These are phyloP conservation scores for Mercenaria mercenaria DNA, from an alignment of 1,140 invertebrate species.

Conservation along the genomic window DNA sequence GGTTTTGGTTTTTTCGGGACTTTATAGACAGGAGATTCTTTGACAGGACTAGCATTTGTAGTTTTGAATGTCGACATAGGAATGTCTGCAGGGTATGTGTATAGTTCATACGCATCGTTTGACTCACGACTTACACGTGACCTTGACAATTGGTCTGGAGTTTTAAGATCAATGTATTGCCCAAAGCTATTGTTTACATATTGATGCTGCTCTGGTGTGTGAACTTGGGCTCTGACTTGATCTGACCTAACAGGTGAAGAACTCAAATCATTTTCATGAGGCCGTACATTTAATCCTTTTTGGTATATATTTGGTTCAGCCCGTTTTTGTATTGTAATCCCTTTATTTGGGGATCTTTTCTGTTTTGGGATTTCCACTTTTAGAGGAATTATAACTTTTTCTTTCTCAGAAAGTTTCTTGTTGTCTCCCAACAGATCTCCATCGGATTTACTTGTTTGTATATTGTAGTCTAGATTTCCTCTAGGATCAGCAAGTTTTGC, in stretches of 20 bases:
- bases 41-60: conserved; percentile 44
- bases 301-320: conserved; percentile 60
- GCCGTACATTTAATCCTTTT: conserved; percentile 42
- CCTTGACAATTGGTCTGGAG: conserved; percentile 12
- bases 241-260: conserved; percentile 31
- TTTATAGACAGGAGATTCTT: conserved; percentile 40
- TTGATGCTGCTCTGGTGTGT: conserved; percentile 42
- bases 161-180: conserved; percentile 45
- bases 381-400: conserved; percentile 44
- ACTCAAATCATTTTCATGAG: conserved; percentile 52
- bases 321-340: conserved; percentile 33
- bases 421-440: conserved; percentile 48
- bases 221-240: conserved; percentile 30
- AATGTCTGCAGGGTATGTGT: conserved; percentile 60
- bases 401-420: conserved; percentile 49
- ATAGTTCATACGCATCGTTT: conserved; percentile 61
- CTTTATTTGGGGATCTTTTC: conserved; percentile 26
- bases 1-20: conserved; percentile 56
- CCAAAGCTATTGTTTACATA: conserved; percentile 42
- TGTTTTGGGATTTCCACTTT: not conserved
- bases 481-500: conserved; percentile 49
- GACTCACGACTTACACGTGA: conserved; percentile 41
- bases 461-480: conserved; percentile 62
- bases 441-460: conserved; percentile 63
- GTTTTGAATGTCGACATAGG: conserved; percentile 60